Base-by-base conservation (phyloP, 2,888 invertebrate species). In the Mesochorus sp. region DNA sequence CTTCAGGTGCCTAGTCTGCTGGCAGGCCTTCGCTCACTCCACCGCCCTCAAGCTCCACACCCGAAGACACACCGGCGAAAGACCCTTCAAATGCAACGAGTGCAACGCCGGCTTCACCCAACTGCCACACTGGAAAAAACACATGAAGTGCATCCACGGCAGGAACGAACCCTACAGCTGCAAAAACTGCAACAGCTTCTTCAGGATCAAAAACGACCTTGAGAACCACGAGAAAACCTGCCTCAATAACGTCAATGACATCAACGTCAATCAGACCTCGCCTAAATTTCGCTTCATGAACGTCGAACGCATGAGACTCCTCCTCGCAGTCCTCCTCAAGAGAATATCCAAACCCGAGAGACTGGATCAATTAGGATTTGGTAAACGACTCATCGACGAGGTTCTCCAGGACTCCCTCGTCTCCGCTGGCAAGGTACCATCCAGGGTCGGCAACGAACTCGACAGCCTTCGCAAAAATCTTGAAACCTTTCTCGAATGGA, bases 121-220 rank as follows among this genome's bases (percentile, higher is more conserved):
- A 88, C 90, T 97, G 71, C 96, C 97, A 0, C 97, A 97, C 87
- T 94, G 97, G 91, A 97, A 97, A 91, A 96, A 96, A 78, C 97
- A 97, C 89, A 96, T 97, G 96, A 93, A 94, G 78, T 95, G 95
- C 85, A 96, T 97, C 67, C 97, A 97, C 89, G 95, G 95, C 28
- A 94, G 95, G 82, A 93, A 93, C 78, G 95, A 96, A 82, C 95
- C 96, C 0, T 97, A 97, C 87, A 94, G 95, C 87, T 97, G 97
- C 88, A 91, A 92, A 17, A 93, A 93, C 61, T 97, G 97, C 89
- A 92, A 94, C 28, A 92, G 93, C 53, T 96, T 95, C 88, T 96
- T 95, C 88, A 95, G 95, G 87, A 94, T 95, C 28, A 97, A 96
- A 90, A 94, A 92, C 53, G 94, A 96, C 59, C 91, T 97, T 57